Evolutionary conservation across 2,113 vertebrate genomes (phyloP).

Genomic region (Hippoglossus stenolepis): DNA sequence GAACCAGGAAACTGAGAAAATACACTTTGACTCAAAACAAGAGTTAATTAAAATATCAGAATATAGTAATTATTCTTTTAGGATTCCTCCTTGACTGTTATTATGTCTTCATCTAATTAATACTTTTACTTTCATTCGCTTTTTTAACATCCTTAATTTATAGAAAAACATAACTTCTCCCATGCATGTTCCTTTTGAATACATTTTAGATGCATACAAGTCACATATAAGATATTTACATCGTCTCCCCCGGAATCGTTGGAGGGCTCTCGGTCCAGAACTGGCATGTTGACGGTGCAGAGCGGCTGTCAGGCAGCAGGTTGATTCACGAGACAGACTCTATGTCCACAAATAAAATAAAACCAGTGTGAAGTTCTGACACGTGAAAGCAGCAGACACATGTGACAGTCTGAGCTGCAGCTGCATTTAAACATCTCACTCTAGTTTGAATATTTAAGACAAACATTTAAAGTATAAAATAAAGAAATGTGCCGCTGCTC

Average conservation of each 20-base stretch:
- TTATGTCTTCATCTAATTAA: not conserved
- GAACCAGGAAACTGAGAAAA: not conserved
- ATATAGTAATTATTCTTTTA: not conserved
- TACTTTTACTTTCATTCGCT: not conserved
- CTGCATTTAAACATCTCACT: not conserved
- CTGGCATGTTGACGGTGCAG: slow-evolving; percentile 73
- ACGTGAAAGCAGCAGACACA: not conserved
- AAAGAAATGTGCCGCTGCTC: not conserved
- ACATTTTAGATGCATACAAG: not conserved
- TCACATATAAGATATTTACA: slow-evolving; percentile 71
- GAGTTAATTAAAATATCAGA: not conserved
- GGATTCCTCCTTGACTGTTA: not conserved
- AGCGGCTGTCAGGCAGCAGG: slow-evolving; percentile 26
- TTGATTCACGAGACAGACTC: slow-evolving; percentile 23
- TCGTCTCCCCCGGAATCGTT: slow-evolving; percentile 59
- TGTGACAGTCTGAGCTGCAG: not conserved
- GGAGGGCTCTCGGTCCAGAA: slow-evolving; percentile 69
- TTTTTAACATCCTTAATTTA: no score
- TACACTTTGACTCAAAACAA: not conserved
- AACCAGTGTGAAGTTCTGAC: not conserved
- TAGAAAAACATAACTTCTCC: no score
- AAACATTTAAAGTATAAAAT: not conserved
- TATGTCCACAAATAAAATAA: slow-evolving; percentile 31
- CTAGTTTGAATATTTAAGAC: not conserved
- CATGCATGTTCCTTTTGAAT: not conserved